These are phyloP conservation scores for Elachura formosa DNA, from an alignment of 2,113 vertebrate species.

Conservation along the genomic window DNA sequence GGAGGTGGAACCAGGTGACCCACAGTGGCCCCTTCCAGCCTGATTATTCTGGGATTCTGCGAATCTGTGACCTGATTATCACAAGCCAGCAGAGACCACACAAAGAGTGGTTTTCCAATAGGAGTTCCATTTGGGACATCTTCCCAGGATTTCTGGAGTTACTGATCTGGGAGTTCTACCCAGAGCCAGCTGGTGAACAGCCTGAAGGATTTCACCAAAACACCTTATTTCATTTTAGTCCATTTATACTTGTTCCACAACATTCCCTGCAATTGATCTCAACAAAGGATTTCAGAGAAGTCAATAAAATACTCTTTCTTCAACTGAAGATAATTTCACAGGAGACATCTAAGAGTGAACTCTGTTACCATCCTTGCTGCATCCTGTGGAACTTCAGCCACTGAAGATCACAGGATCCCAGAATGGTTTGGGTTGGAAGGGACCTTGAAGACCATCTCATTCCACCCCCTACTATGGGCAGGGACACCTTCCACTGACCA, in stretches of 20 bases:
- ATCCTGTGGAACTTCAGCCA: neutral
- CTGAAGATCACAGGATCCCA: neutral
- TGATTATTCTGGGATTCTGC: neutral
- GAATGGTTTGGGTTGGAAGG: neutral
- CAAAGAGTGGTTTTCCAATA: neutral
- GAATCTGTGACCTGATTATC: neutral
- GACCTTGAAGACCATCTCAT: neutral
- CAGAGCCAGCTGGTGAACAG: neutral
- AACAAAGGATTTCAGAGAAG: neutral
- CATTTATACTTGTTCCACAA: neutral
- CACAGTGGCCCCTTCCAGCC: neutral
- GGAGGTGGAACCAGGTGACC: neutral
- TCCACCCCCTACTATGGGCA: neutral
- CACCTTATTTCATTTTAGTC: neutral
- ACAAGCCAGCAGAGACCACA: neutral
- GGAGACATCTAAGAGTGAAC: neutral
- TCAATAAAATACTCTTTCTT: neutral
- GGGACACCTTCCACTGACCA: neutral
- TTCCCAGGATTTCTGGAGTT: neutral
- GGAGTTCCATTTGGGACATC: neutral
- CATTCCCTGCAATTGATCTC: neutral
- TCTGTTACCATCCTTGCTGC: neutral
- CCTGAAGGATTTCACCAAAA: neutral
- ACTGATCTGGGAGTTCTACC: neutral
- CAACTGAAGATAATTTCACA: neutral